phyloP scores from a whole-genome alignment of 1,140 invertebrate species.

The Phthorimaea operculella region DNA sequence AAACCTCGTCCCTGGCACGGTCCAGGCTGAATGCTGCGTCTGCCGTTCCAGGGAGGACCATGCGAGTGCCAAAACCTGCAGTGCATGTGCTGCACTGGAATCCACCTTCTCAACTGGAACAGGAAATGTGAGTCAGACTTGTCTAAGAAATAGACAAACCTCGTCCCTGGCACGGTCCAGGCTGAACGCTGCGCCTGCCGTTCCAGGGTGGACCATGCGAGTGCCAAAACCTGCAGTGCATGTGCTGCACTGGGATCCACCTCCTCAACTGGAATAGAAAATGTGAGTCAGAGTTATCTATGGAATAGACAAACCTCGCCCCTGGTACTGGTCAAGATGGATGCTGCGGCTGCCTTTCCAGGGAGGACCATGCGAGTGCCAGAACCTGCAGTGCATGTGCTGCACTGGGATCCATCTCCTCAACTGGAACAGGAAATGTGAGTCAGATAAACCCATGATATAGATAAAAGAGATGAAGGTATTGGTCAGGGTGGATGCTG shows the following conservation, averaged over 20 bases:
- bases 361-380: conserved; percentile 68
- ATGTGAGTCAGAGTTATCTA: conserved; percentile 51
- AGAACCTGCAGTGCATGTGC: conserved; percentile 67
- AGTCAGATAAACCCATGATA: conserved; percentile 23
- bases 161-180: conserved; percentile 56
- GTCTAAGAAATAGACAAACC: no score
- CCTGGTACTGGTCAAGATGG: conserved; percentile 60
- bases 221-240: conserved; percentile 66
- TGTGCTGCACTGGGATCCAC: conserved; percentile 73
- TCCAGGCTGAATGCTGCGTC: conserved; percentile 53
- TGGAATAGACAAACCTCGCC: no score
- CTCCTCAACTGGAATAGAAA: conserved; percentile 70
- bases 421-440: conserved; percentile 70
- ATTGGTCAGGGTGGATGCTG: conserved; percentile 53
- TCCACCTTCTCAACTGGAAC: conserved; percentile 72
- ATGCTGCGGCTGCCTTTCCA: conserved; percentile 53
- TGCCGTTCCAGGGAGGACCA: conserved; percentile 58
- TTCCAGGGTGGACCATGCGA: conserved; percentile 65
- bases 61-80: conserved; percentile 66
- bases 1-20: conserved; percentile 57
- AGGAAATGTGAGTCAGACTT: conserved; percentile 64
- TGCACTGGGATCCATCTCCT: conserved; percentile 73
- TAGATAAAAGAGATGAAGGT: no score
- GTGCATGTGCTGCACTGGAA: conserved; percentile 73
- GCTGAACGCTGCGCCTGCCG: conserved; percentile 55